A percentile compares a stretch with the other conserved stretches of the same genome.
Conservation (phyloP, 2,888 invertebrate species). For the Dione juno region DNA sequence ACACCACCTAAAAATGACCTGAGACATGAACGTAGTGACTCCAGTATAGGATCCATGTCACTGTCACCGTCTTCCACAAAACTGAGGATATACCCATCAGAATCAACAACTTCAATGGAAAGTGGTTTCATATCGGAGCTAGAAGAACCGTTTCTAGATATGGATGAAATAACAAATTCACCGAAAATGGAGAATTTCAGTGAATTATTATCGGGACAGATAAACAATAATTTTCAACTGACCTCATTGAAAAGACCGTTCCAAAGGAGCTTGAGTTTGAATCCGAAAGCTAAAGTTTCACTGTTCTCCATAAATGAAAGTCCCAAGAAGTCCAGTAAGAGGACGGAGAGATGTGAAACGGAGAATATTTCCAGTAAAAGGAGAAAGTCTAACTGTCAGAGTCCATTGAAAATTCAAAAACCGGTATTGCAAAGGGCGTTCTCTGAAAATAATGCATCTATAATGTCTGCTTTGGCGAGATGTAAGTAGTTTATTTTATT, state of each 20-base stretch:
- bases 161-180: constrained; percentile 69
- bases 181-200: constrained; percentile 72
- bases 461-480: constrained; percentile 88
- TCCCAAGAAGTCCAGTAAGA: constrained; percentile 78
- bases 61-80: constrained; percentile 58
- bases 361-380: constrained; percentile 68
- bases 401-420: constrained; percentile 52
- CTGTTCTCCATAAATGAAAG: constrained; percentile 65
- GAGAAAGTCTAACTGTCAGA: constrained; percentile 57
- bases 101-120: constrained; percentile 74
- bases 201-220: constrained; percentile 68
- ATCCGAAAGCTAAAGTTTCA: constrained; percentile 60
- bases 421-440: constrained; percentile 85
- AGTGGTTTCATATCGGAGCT: constrained; percentile 77
- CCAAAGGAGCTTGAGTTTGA: constrained; percentile 67
- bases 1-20: constrained; percentile 61
- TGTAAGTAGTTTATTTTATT: constrained; percentile 74
- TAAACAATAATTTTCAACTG: constrained; percentile 60
- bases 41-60: constrained; percentile 67
- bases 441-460: constrained; percentile 91
- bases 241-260: constrained; percentile 56
- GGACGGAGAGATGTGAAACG: constrained; percentile 83
- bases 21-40: constrained; percentile 65
- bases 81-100: constrained; percentile 61
- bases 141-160: constrained; percentile 72